Evolutionary conservation across 2,113 vertebrate genomes (phyloP).

Genomic region (Rhinolophus ferrumequinum): DNA sequence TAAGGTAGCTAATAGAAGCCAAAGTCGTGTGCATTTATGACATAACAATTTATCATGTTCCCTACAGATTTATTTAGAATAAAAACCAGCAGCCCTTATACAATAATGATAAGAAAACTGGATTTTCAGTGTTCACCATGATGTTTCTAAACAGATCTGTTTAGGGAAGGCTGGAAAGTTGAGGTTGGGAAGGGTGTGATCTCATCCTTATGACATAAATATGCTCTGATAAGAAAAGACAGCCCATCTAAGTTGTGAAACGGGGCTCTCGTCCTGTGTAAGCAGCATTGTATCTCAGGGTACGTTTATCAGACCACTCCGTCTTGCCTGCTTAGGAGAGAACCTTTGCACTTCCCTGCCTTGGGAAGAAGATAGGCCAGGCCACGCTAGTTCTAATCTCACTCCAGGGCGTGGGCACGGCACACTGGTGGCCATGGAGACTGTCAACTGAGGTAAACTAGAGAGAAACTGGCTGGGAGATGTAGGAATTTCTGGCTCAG

Average conservation of each 20-base stretch:
- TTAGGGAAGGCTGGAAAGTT: not conserved
- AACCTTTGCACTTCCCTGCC: not conserved
- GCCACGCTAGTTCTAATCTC: not conserved
- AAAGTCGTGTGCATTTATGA: constrained; percentile 76
- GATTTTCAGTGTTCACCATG: not conserved
- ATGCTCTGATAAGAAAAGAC: not conserved
- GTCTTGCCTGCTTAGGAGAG: not conserved
- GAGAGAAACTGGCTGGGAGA: constrained; percentile 11
- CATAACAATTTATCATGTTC: constrained; percentile 85
- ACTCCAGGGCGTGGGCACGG: not conserved
- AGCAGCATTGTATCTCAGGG: not conserved
- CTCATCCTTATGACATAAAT: constrained; percentile 26
- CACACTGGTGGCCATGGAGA: not conserved
- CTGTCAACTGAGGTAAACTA: not conserved
- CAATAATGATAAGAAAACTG: constrained; percentile 56
- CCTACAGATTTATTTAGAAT: constrained; percentile 80
- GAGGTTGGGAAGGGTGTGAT: constrained; percentile 18
- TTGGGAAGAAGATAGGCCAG: not conserved
- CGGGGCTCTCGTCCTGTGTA: not conserved
- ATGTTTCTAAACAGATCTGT: not conserved
- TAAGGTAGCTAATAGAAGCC: constrained; percentile 53
- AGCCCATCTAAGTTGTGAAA: not conserved
- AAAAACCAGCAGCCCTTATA: constrained; percentile 52
- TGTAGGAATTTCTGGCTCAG: not conserved
- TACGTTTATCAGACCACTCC: not conserved